A percentile compares a stretch with the other conserved stretches of the same genome.
phyloP scores from a whole-genome alignment of 2,113 vertebrate genomes.

The Gobius niger region DNA sequence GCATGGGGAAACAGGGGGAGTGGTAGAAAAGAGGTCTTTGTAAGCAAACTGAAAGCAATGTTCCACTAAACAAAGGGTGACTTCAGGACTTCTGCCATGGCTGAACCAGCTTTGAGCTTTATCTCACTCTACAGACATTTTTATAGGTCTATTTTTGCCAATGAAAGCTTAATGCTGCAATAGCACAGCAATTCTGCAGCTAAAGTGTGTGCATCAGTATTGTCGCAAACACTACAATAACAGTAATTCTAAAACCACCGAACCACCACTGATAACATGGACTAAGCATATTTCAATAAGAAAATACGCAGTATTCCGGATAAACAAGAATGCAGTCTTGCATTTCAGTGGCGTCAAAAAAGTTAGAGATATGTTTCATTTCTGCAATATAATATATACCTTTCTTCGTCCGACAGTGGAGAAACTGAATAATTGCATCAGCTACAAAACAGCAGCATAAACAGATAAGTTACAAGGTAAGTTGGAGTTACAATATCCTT shows the following conservation, averaged over 20 bases:
- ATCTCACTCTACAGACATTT: constrained; percentile 28
- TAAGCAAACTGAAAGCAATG: constrained; percentile 8
- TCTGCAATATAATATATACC: too few relatives aligned
- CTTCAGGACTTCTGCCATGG: neutral
- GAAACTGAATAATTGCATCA: too few relatives aligned
- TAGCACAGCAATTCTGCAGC: constrained; percentile 17
- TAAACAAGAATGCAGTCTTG: too few relatives aligned
- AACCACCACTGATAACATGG: neutral
- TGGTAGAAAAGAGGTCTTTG: neutral
- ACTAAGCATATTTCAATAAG: neutral
- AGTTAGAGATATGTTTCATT: too few relatives aligned
- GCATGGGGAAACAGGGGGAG: neutral
- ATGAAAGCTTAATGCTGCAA: constrained; percentile 20
- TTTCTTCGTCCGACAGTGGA: too few relatives aligned
- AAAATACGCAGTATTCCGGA: too few relatives aligned
- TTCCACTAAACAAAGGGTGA: neutral
- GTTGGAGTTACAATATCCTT: too few relatives aligned
- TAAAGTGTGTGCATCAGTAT: constrained; percentile 20
- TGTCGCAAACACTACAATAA: constrained; percentile 25
- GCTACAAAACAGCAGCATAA: too few relatives aligned
- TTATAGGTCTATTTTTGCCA: constrained; percentile 17
- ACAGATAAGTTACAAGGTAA: too few relatives aligned
- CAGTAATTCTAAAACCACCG: neutral
- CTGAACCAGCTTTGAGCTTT: constrained; percentile 11
- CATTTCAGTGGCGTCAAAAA: too few relatives aligned